phyloP scores from a whole-genome alignment of 1,140 invertebrate genomes.

The Bradysia coprophila region DNA sequence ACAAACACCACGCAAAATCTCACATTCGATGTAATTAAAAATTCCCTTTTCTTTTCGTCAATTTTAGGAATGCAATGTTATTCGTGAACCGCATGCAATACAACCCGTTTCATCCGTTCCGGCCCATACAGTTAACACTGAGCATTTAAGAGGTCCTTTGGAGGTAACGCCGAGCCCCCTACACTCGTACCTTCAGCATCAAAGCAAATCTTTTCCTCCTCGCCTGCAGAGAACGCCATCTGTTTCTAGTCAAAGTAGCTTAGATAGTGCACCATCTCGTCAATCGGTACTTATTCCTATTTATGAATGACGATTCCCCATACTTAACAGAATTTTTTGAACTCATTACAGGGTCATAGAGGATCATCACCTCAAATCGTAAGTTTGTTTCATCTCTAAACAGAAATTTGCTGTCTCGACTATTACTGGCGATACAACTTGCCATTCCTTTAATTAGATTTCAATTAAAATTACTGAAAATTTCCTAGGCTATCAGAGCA shows the following conservation, averaged over 20 bases:
- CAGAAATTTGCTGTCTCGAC: too few species aligned
- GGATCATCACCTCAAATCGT: slow-evolving; percentile 63
- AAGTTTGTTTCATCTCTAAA: too few species aligned
- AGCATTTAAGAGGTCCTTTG: slow-evolving; percentile 17
- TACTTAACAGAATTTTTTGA: not conserved
- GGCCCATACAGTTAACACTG: slow-evolving; percentile 18
- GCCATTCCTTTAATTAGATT: too few species aligned
- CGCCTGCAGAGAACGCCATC: slow-evolving; percentile 45
- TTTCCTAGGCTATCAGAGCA: too few species aligned
- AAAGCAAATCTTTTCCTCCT: slow-evolving; percentile 25
- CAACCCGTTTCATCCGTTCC: slow-evolving; percentile 25
- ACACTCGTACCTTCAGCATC: slow-evolving; percentile 18
- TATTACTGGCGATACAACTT: too few species aligned
- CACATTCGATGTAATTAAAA: not conserved
- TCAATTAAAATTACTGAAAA: too few species aligned
- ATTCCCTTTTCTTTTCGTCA: not conserved
- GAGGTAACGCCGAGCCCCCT: slow-evolving; percentile 20
- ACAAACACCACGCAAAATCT: not conserved
- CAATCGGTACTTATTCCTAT: slow-evolving; percentile 29
- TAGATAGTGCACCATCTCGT: slow-evolving; percentile 49
- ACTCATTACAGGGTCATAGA: slow-evolving; percentile 34
- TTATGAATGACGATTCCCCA: not conserved
- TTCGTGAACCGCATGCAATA: slow-evolving; percentile 37
- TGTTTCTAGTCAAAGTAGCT: slow-evolving; percentile 59
- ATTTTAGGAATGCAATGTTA: slow-evolving; percentile 41